These are phyloP conservation scores for Mimas tiliae DNA, from an alignment of 2,888 invertebrate species.

Conservation along the genomic window DNA sequence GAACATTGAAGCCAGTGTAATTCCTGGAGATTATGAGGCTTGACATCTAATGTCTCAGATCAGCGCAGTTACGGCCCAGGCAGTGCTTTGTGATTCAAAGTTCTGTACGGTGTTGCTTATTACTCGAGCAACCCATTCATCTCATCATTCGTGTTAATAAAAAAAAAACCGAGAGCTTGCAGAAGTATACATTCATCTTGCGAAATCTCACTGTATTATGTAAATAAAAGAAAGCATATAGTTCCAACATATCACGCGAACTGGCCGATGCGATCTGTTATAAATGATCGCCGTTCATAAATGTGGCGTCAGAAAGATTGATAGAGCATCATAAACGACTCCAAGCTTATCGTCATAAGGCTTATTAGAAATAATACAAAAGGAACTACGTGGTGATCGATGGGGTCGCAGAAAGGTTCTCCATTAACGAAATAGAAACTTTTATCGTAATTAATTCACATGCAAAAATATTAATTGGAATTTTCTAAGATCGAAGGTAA, in stretches of 20 bases:
- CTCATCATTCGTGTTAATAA: too few species aligned
- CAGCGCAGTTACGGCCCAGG: too few species aligned
- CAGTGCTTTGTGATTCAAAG: too few species aligned
- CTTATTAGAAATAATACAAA: conserved; percentile 24
- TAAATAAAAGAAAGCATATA: neutral
- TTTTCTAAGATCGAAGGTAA: neutral
- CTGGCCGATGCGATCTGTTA: conserved; percentile 23
- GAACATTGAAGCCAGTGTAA: too few species aligned
- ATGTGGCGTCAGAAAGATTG: conserved; percentile 41
- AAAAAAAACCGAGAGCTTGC: too few species aligned
- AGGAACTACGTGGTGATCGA: conserved; percentile 24
- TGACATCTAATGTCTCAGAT: too few species aligned
- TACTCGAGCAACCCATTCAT: too few species aligned
- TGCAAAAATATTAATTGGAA: neutral
- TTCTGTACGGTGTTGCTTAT: too few species aligned
- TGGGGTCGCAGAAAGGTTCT: conserved; percentile 8
- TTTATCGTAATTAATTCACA: neutral
- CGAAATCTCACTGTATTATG: neutral
- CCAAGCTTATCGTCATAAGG: conserved; percentile 33
- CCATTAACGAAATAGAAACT: conserved; percentile 3
- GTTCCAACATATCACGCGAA: neutral
- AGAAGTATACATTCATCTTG: too few species aligned
- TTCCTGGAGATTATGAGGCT: too few species aligned
- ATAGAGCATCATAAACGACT: conserved; percentile 33
- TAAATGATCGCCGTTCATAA: conserved; percentile 37